phyloP scores from a whole-genome alignment of 2,113 vertebrate species.

The Pedionomus torquatus region DNA sequence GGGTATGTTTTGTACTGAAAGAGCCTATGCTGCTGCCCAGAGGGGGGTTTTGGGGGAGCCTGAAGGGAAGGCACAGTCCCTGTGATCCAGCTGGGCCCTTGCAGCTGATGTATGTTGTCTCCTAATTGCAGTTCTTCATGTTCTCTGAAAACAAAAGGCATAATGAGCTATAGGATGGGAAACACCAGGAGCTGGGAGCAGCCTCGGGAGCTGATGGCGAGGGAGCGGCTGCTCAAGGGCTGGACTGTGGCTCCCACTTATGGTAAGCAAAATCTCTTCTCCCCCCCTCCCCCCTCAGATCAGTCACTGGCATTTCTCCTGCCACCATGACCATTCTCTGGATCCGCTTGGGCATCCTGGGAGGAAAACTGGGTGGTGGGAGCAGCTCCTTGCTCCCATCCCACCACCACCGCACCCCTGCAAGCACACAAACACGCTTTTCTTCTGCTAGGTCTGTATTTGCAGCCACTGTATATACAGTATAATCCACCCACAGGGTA shows the following conservation, averaged over 20 bases:
- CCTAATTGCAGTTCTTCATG: neutral
- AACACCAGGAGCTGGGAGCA: neutral
- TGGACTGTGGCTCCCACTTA: accelerated
- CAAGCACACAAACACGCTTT: neutral
- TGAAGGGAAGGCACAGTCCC: neutral
- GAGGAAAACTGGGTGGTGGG: neutral
- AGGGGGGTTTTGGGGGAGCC: accelerated
- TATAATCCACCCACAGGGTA: constrained; percentile 31
- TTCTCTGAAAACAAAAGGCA: neutral
- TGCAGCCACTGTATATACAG: constrained; percentile 18
- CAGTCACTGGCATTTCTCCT: neutral
- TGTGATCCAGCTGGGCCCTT: neutral
- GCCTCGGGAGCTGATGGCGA: neutral
- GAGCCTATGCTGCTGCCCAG: neutral
- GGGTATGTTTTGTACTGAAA: neutral
- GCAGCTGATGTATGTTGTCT: neutral
- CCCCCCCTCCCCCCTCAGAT: neutral
- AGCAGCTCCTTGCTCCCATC: neutral
- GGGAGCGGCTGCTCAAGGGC: neutral
- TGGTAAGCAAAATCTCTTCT: neutral
- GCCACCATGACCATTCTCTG: neutral
- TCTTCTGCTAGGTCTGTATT: neutral
- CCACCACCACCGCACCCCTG: neutral
- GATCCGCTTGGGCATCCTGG: neutral
- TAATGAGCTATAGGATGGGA: neutral